Base-by-base conservation (phyloP, 2,797 vertebrate genomes). In the Danio jaintianensis region DNA sequence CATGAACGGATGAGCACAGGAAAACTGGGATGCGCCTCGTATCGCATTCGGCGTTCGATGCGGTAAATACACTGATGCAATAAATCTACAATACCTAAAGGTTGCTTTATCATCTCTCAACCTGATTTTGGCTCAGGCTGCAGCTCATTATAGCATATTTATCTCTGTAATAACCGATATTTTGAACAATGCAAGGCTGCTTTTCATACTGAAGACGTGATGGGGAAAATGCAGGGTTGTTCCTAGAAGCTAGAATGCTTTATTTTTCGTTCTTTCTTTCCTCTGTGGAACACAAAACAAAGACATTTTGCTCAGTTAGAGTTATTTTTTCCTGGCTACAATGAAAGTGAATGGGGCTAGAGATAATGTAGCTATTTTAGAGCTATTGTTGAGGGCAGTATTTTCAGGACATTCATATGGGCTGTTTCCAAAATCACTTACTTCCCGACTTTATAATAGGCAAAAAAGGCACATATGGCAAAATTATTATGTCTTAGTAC, bases 1-100 rank as follows among this genome's bases (percentile, higher is more conserved):
- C 77, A 63, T 78, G 64, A 76, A 48, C 45, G 58, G 63, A 48
- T 71, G 72, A 59, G 56, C 78, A 20, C 53, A 36, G 52, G 20
- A 72, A 71, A 79, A 71, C 15, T 15, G 77, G 58, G 48, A 53
- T 59, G 50, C 36, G 18, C 42, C 52, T 67, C 16, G 1, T 45
- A 58, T 45, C 47, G 75, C 53, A 38, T 77, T 67, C 40, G 36
- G 18, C 3, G 52, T 42, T 22, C 2, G 6, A 70, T 79, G 56
- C 55, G 16, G 12, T 79, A 70, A 78, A 78, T 61, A 42, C n/a
- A 11, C 42, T 15, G 42, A 68, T 69, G 66, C 77, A 69, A 50
- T 63, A 55, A 61, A 52, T 78, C 45, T 52, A n/a, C 13, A 43
- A 42, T 50, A 40, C 13, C 8, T 50, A 48, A 38, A 38, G 22